Evolutionary conservation across 2,113 vertebrate species (phyloP), one percentile per base, ranked within the genome.

Genomic region (Anas platyrhynchos): DNA sequence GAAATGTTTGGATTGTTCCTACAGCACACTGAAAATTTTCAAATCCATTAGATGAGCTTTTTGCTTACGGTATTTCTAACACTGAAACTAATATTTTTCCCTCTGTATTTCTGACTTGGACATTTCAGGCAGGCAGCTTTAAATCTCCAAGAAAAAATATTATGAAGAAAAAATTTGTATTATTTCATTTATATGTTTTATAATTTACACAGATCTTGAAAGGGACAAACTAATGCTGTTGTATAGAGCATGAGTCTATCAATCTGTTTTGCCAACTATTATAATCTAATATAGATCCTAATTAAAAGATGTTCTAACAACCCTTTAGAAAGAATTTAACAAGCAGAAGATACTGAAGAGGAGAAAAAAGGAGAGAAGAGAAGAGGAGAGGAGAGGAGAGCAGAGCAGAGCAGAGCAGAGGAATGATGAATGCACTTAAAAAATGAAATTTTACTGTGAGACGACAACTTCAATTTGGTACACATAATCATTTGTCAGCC

Each of bases 401-500:
- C 34, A 23, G 25, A 36, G 56, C 7, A 34, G 56, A 48, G 41
- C 8, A 34, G 56, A 48, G 41, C 8, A 16, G 63, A 54, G 31
- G 29, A 38, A 66, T 76, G 38, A 77, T 20, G 73, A 72, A 65
- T 79, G 85, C 41, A 36, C 27, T 69, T 87, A 80, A 59, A 79
- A 58, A 83, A 66, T 76, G 67, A 58, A 88, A 36, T 65, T 90
- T 83, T 87, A 56, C 63, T 77, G 16, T 65, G 65, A 54, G 73
- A 69, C 29, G 43, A 79, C 90, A 83, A 50, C 90, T 90, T 86
- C 44, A 79, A n/a, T 85, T 91, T 88, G 59, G 73, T 72, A 86
- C 68, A 62, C 8, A 21, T 80, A 76, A 91, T 85, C 0, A 87
- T 94, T 88, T 93, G 67, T 88, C 88, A 89, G 21, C 31, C 36